These are phyloP conservation scores for Pandemis cinnamomeana DNA, from an alignment of 2,888 invertebrate species.

Conservation along the genomic window DNA sequence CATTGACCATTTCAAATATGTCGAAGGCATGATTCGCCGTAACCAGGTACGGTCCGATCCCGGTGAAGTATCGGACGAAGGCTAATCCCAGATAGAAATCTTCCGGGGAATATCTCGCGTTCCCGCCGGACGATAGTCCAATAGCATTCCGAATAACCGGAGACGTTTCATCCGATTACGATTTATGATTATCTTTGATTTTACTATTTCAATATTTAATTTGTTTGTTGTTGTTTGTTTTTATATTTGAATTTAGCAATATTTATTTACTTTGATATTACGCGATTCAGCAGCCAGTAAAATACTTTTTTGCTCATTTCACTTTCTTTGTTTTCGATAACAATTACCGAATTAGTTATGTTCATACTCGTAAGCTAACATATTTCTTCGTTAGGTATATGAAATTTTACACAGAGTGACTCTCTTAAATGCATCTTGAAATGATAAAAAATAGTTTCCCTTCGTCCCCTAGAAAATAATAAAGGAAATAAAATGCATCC, in stretches of 20 bases:
- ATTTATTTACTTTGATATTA: neutral
- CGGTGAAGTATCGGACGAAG: conserved; percentile 26
- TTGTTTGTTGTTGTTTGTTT: too few relatives aligned
- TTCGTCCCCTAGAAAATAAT: neutral
- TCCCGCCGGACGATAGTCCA: conserved; percentile 55
- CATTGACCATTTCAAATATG: conserved; percentile 5
- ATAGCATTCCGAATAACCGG: conserved; percentile 30
- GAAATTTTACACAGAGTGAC: too few relatives aligned
- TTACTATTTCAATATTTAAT: neutral
- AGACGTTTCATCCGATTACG: conserved; percentile 20
- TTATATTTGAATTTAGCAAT: neutral
- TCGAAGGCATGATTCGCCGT: conserved; percentile 3
- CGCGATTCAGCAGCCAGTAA: too few relatives aligned
- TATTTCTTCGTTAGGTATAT: too few relatives aligned
- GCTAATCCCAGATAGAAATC: conserved; percentile 55
- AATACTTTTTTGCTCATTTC: too few relatives aligned
- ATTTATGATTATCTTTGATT: conserved; percentile 1
- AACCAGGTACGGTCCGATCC: conserved; percentile 5
- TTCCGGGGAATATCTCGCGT: conserved; percentile 58
- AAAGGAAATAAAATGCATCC: conserved; percentile 21
- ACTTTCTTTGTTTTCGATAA: too few relatives aligned
- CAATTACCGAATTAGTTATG: too few relatives aligned
- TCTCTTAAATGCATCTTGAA: neutral
- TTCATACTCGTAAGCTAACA: too few relatives aligned
- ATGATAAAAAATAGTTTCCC: neutral